Conservation (phyloP, 2,113 vertebrate species). For the Arothron firmamentum region DNA sequence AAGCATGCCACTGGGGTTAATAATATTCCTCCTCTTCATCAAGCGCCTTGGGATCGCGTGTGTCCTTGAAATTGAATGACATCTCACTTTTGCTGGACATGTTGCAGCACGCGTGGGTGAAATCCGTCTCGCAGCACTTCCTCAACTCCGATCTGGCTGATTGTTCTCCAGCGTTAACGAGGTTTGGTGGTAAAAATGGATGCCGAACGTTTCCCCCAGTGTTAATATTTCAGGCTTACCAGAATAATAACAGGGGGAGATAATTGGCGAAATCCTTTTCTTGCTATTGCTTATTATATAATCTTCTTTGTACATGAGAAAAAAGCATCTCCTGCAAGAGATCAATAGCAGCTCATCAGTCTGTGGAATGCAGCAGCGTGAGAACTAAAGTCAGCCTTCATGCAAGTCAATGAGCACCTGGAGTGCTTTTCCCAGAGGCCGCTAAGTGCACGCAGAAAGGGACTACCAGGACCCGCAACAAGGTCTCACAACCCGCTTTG, state of each 20-base stretch:
- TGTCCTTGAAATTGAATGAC: conserved; percentile 78
- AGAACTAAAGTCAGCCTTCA: conserved; percentile 73
- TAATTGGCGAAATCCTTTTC: conserved; percentile 47
- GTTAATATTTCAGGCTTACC: conserved; percentile 18
- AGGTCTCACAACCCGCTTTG: conserved; percentile 68
- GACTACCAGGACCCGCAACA: conserved; percentile 55
- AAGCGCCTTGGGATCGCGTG: conserved; percentile 78
- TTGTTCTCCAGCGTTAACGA: conserved; percentile 8
- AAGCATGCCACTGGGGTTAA: conserved; percentile 79
- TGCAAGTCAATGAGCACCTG: conserved; percentile 81
- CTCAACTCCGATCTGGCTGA: conserved; percentile 13
- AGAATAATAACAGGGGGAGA: conserved; percentile 27
- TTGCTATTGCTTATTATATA: conserved; percentile 46
- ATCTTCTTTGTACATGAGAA: conserved; percentile 58
- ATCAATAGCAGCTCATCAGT: conserved; percentile 70
- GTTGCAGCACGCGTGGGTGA: conserved; percentile 62
- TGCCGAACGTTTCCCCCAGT: conserved; percentile 14
- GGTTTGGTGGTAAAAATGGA: conserved; percentile 6
- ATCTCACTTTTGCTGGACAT: conserved; percentile 66
- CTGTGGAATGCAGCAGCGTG: conserved; percentile 63
- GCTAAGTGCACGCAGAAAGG: conserved; percentile 64
- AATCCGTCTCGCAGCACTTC: conserved; percentile 49
- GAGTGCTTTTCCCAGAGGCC: conserved; percentile 71
- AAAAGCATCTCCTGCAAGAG: conserved; percentile 44
- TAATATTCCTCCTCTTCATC: conserved; percentile 83